Evolutionary conservation across 2,888 invertebrate species (phyloP).

Genomic region (Orchesellides sinensis): DNA sequence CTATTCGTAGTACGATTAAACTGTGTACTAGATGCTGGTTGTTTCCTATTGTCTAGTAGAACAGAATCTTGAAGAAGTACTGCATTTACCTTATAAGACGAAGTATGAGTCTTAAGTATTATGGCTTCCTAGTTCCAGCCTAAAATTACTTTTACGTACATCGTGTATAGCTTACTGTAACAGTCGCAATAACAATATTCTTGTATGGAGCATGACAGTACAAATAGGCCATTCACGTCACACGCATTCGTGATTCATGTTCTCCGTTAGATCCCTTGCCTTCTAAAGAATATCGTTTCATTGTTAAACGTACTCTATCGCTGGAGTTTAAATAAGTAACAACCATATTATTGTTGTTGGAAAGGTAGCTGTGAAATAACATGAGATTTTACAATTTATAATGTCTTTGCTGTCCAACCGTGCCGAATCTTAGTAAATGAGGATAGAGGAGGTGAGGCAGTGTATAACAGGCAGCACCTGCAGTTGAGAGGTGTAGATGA

Average conservation of each 20-base stretch:
- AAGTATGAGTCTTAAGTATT: no score
- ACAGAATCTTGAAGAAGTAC: no score
- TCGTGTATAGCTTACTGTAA: no score
- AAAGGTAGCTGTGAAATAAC: constrained; percentile 30
- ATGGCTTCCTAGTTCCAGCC: no score
- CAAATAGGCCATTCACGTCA: constrained; percentile 58
- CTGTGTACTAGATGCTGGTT: constrained; percentile 12
- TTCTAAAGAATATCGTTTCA: constrained; percentile 32
- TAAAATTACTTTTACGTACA: no score
- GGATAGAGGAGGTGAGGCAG: not conserved
- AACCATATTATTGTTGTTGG: not conserved
- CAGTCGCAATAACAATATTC: constrained; percentile 15
- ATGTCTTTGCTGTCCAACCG: constrained; percentile 58
- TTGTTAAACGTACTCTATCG: constrained; percentile 36
- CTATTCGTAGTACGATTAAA: not conserved
- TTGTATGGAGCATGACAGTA: constrained; percentile 35
- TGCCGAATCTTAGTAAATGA: constrained; percentile 55
- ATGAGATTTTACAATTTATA: constrained; percentile 43
- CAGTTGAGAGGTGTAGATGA: no score
- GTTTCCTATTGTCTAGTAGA: constrained; percentile 3
- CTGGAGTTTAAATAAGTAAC: no score
- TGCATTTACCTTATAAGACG: no score
- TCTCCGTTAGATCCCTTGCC: constrained; percentile 1
- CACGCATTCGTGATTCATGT: constrained; percentile 45
- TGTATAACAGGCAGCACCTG: no score